Evolutionary conservation across 2,888 invertebrate genomes (phyloP).

Genomic region (Hydriomena furcata): DNA sequence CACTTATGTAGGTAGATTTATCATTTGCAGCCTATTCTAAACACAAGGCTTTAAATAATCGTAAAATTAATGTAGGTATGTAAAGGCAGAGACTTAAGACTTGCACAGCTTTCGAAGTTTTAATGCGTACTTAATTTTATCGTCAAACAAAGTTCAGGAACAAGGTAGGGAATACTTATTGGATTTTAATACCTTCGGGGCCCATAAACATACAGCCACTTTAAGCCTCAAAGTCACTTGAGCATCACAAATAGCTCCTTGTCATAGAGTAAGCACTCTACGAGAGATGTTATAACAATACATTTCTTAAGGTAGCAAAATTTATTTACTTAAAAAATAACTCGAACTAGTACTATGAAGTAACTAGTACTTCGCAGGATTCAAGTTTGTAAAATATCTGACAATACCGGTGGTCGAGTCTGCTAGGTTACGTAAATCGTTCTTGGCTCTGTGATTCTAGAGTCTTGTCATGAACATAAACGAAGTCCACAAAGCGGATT

Average conservation of each 20-base stretch:
- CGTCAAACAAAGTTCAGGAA: constrained; percentile 25
- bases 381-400: no score
- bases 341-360: no score
- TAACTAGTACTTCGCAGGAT: no score
- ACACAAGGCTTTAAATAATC: constrained; percentile 11
- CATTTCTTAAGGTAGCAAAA: no score
- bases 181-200: constrained; percentile 24
- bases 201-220: constrained; percentile 22
- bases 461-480: constrained; percentile 25
- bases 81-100: constrained; percentile 5
- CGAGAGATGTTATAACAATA: neutral
- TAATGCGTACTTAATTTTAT: constrained; percentile 27
- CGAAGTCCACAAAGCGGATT: constrained; percentile 25
- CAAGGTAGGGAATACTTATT: constrained; percentile 23
- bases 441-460: neutral
- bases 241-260: constrained; percentile 21
- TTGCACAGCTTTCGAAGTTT: constrained; percentile 23
- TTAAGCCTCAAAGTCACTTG: constrained; percentile 22
- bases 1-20: neutral
- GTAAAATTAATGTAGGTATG: constrained; percentile 15
- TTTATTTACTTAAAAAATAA: no score
- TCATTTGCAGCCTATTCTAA: constrained; percentile 6
- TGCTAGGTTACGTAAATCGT: no score
- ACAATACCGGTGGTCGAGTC: no score
- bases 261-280: constrained; percentile 4